Percentiles rank a stretch among this genome's conserved stretches.
These are phyloP conservation scores for Copidosoma aretas DNA, from an alignment of 2,888 invertebrate genomes.

Conservation along the genomic window DNA sequence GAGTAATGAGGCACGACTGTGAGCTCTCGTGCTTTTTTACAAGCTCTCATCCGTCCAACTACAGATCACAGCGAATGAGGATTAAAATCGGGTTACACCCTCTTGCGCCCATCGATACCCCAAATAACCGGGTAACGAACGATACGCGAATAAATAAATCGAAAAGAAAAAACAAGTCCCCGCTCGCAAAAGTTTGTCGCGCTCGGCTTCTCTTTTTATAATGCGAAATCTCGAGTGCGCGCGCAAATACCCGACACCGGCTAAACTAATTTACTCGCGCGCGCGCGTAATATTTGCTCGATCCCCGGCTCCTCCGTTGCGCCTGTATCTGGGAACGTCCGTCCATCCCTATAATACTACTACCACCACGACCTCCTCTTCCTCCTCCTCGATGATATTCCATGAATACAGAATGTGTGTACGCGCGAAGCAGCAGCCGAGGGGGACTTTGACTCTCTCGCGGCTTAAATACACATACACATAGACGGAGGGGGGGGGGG, in stretches of 20 bases:
- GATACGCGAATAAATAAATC: neutral
- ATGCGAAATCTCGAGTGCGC: neutral
- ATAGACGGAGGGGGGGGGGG: too few species aligned
- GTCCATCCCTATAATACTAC: too few species aligned
- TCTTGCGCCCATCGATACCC: too few species aligned
- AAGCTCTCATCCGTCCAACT: neutral
- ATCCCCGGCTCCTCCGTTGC: neutral
- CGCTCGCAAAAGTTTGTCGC: neutral
- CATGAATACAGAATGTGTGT: slow-evolving; percentile 54
- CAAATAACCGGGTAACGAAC: too few species aligned
- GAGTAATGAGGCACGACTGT: neutral
- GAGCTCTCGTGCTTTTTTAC: neutral
- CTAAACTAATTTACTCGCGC: slow-evolving; percentile 44
- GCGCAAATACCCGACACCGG: slow-evolving; percentile 44
- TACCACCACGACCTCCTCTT: slow-evolving; percentile 18
- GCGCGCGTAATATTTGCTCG: slow-evolving; percentile 2
- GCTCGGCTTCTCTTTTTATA: neutral
- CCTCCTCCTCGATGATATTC: slow-evolving; percentile 46
- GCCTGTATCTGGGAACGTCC: too few species aligned
- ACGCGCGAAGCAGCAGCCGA: neutral
- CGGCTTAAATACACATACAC: neutral
- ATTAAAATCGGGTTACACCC: neutral
- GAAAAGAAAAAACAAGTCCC: neutral
- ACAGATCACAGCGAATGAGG: neutral
- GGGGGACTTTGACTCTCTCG: neutral